Conservation (phyloP, 2,113 vertebrate genomes). For the Fulica atra region DNA sequence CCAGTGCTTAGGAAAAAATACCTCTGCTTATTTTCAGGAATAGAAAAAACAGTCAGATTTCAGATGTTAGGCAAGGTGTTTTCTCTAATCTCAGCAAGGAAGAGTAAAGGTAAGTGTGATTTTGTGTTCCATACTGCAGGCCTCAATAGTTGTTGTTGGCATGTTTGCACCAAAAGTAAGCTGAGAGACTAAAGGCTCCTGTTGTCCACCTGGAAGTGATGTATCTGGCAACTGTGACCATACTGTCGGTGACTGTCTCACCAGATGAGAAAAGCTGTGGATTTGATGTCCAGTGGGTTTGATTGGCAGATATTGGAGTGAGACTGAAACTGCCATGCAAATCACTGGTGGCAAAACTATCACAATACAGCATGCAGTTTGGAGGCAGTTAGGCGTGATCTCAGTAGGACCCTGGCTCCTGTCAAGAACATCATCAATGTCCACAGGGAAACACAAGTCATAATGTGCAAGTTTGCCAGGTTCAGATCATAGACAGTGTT, state of each 20-base stretch:
- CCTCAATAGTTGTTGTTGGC: neutral
- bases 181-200: too few relatives aligned
- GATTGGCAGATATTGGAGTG: neutral
- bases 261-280: neutral
- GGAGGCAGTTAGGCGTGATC: rapidly evolving
- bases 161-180: neutral
- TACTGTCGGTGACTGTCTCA: neutral
- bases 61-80: neutral
- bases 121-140: neutral
- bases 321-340: neutral
- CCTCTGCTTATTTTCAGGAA: neutral
- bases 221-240: neutral
- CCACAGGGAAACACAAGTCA: neutral
- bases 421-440: neutral
- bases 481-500: neutral
- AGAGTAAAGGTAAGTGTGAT: neutral
- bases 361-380: neutral
- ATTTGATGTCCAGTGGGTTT: neutral
- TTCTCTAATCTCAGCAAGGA: neutral
- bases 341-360: neutral
- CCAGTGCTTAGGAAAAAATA: neutral
- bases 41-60: neutral
- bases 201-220: too few relatives aligned
- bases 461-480: neutral
- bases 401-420: neutral